Evolutionary conservation across 2,797 vertebrate species (phyloP), one percentile per base, ranked within the genome.

Genomic region (Pipistrellus pipistrellus): DNA sequence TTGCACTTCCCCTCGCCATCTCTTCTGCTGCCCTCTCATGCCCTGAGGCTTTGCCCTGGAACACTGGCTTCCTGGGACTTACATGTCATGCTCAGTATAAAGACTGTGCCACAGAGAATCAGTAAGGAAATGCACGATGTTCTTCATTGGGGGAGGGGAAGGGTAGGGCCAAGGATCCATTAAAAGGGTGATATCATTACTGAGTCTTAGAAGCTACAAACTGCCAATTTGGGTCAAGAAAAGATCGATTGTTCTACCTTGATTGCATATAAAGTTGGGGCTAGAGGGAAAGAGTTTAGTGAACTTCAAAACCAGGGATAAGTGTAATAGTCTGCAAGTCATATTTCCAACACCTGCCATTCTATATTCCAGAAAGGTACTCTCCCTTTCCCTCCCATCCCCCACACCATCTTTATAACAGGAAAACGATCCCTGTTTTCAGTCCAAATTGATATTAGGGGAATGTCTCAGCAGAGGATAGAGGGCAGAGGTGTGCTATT

Each of bases 361-460:
- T 48, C 30, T 66, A 66, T 64, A 46, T 62, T 46, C 20, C n/a
- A 46, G 30, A 41, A 46, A 46, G 7, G 6, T 46, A 14, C 27
- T 41, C 18, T 17, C 3, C 3, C 38, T 4, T 30, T 6, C 7
- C 5, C 2, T 41, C 18, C 11, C 2, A 12, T 2, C 0, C 6
- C 41, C 3, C 15, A 10, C n/a, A 35, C 20, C 32, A 14, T 48
- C 12, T 64, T 66, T 66, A 46, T 66, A 48, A 82, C 4, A 32
- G 59, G 30, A 20, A 82, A 64, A 64, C 30, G 21, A 46, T 46
- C 57, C 27, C 41, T 66, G 13, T 64, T 82, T 64, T 82, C 30
- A 82, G 41, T 64, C 27, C 41, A 64, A 64, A 46, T 64, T 46
- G 18, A 64, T 46, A n/a, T 66, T 23, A 46, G 30, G 41, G 41